A percentile compares a stretch with the other conserved stretches of the same genome.
phyloP scores from a whole-genome alignment of 2,797 vertebrate species.

The Eurystomus glaucurus region DNA sequence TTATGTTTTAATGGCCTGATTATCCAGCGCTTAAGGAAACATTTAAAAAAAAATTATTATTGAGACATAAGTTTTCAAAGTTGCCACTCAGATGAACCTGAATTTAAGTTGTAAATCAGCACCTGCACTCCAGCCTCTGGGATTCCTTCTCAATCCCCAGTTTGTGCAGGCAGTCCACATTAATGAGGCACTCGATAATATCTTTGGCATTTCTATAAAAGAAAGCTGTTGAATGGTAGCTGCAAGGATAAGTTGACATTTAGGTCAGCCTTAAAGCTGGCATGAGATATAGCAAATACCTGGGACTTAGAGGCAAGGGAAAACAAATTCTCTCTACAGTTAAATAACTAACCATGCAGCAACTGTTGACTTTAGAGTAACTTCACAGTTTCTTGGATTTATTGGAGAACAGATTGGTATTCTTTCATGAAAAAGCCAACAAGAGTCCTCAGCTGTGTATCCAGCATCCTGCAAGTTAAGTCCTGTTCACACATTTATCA shows the following conservation, averaged over 20 bases:
- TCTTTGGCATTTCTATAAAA: conserved; percentile 77
- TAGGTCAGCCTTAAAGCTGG: conserved; percentile 74
- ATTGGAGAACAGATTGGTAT: conserved; percentile 66
- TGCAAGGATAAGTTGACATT: conserved; percentile 69
- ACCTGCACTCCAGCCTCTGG: conserved; percentile 55
- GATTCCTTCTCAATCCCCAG: conserved; percentile 60
- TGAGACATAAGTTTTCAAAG: conserved; percentile 44
- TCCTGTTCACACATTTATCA: background rate
- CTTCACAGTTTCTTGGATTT: conserved; percentile 48
- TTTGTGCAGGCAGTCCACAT: conserved; percentile 64
- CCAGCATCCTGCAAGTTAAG: background rate
- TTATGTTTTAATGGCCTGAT: conserved; percentile 55
- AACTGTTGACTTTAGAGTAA: conserved; percentile 74
- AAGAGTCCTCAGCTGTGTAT: conserved; percentile 3
- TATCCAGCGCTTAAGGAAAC: conserved; percentile 60
- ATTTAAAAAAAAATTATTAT: conserved; percentile 18
- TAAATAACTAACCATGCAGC: conserved; percentile 71
- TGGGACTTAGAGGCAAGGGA: conserved; percentile 65
- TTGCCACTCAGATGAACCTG: conserved; percentile 48
- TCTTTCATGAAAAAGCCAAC: conserved; percentile 30
- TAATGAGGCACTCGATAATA: conserved; percentile 69
- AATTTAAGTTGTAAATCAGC: conserved; percentile 64
- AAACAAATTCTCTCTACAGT: conserved; percentile 70
- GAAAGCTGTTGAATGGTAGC: conserved; percentile 67
- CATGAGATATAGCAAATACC: conserved; percentile 70